A percentile compares a stretch with the other conserved stretches of the same genome.
Evolutionary conservation across 2,113 vertebrate genomes (phyloP).

Genomic region (Hepsetus odoe): DNA sequence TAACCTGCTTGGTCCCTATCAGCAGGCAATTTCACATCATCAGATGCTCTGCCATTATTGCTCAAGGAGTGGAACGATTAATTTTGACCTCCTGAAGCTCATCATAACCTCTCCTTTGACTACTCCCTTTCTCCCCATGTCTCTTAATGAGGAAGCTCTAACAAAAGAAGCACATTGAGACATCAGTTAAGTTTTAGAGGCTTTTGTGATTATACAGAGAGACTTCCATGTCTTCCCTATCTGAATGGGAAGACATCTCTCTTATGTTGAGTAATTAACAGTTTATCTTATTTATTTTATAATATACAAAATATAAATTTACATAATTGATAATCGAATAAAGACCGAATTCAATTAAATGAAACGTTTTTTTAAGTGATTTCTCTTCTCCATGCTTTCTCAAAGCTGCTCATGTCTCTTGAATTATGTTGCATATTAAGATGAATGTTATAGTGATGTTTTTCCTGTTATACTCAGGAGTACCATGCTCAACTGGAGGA

Average conservation of each 20-base stretch:
- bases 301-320: too few relatives aligned
- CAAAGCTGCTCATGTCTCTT: neutral
- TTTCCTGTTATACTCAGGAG: constrained; percentile 74
- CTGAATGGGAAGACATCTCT: neutral
- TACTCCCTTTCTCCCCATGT: neutral
- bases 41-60: constrained; percentile 1
- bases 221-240: neutral
- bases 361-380: neutral
- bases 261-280: neutral
- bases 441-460: neutral
- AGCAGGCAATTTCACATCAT: constrained; percentile 17
- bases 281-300: neutral
- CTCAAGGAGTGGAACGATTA: constrained; percentile 24
- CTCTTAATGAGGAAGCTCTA: neutral
- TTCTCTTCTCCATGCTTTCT: neutral
- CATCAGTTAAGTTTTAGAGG: neutral
- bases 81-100: constrained; percentile 6
- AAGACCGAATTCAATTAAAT: neutral
- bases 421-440: neutral
- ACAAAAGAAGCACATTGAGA: neutral
- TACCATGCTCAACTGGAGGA: constrained; percentile 98
- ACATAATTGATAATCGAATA: neutral
- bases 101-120: neutral
- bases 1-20: neutral
- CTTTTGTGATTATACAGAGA: neutral